Percentiles rank a stretch among this genome's conserved stretches.
Evolutionary conservation across 2,113 vertebrate species (phyloP).

Genomic region (Scophthalmus maximus): DNA sequence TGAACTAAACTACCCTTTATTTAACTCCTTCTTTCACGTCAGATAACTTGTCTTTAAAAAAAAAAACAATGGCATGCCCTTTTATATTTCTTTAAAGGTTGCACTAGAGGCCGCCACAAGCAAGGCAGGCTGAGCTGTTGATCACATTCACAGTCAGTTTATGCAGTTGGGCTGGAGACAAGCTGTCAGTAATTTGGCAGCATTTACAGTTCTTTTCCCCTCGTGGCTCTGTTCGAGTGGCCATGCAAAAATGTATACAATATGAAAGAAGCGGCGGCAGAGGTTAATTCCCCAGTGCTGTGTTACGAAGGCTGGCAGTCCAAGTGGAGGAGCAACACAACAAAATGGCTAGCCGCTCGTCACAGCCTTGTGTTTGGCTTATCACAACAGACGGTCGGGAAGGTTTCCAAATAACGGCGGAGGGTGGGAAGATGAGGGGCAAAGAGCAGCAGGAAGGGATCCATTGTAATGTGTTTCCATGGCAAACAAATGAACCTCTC

Average conservation of each 20-base stretch:
- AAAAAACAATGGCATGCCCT: slow-evolving; percentile 64
- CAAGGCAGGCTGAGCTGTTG: slow-evolving; percentile 50
- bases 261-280: slow-evolving; percentile 45
- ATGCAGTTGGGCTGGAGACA: slow-evolving; percentile 35
- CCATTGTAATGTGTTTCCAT: slow-evolving; percentile 56
- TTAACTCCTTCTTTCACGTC: slow-evolving; percentile 57
- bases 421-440: slow-evolving; percentile 45
- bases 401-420: slow-evolving; percentile 61
- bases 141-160: slow-evolving; percentile 45
- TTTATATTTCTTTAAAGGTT: slow-evolving; percentile 66
- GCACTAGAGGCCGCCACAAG: slow-evolving; percentile 49
- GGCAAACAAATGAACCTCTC: slow-evolving; percentile 54
- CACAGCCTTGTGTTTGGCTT: slow-evolving; percentile 62
- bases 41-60: slow-evolving; percentile 45
- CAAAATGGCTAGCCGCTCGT: slow-evolving; percentile 65
- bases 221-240: slow-evolving; percentile 22
- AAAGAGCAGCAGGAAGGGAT: slow-evolving; percentile 25
- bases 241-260: slow-evolving; percentile 37
- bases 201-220: slow-evolving; percentile 32
- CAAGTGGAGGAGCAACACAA: slow-evolving; percentile 49
- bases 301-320: slow-evolving; percentile 59
- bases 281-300: slow-evolving; percentile 64
- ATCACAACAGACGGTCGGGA: slow-evolving; percentile 70
- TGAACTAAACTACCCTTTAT: slow-evolving; percentile 58
- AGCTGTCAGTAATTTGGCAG: slow-evolving; percentile 67